These are phyloP conservation scores for Tricholauxania praeusta DNA, from an alignment of 2,888 invertebrate genomes.

Conservation along the genomic window DNA sequence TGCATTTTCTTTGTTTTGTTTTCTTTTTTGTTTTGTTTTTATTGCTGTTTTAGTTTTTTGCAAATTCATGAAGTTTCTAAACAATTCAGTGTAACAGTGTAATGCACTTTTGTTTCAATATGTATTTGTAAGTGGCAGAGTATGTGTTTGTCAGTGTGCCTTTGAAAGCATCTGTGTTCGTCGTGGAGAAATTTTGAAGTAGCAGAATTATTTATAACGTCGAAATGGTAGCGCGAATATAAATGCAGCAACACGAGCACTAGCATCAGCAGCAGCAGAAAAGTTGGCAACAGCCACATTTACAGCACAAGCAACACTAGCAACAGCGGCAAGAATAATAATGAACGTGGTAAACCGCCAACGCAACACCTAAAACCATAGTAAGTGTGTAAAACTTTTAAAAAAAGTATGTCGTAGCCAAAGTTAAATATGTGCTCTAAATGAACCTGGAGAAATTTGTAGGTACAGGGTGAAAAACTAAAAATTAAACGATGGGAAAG, in stretches of 20 bases:
- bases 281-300: not conserved
- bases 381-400: not conserved
- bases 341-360: slow-evolving; percentile 31
- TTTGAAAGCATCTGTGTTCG: slow-evolving; percentile 26
- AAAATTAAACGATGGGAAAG: no score
- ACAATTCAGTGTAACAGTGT: slow-evolving; percentile 30
- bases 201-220: slow-evolving; percentile 26
- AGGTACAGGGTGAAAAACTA: no score
- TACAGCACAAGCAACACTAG: not conserved
- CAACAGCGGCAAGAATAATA: slow-evolving; percentile 25
- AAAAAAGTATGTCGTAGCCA: not conserved
- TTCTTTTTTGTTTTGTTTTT: not conserved
- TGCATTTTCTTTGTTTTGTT: not conserved
- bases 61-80: slow-evolving; percentile 31
- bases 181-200: slow-evolving; percentile 20
- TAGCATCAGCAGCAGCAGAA: not conserved
- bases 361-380: slow-evolving; percentile 29
- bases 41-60: slow-evolving; percentile 2
- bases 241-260: slow-evolving; percentile 7
- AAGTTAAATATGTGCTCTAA: slow-evolving; percentile 5
- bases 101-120: slow-evolving; percentile 20
- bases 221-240: slow-evolving; percentile 16
- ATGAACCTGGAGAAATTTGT: not conserved
- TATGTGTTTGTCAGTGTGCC: slow-evolving; percentile 8
- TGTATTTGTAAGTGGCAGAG: slow-evolving; percentile 12